phyloP scores from a whole-genome alignment of 2,113 vertebrate species.

The Charina bottae region DNA sequence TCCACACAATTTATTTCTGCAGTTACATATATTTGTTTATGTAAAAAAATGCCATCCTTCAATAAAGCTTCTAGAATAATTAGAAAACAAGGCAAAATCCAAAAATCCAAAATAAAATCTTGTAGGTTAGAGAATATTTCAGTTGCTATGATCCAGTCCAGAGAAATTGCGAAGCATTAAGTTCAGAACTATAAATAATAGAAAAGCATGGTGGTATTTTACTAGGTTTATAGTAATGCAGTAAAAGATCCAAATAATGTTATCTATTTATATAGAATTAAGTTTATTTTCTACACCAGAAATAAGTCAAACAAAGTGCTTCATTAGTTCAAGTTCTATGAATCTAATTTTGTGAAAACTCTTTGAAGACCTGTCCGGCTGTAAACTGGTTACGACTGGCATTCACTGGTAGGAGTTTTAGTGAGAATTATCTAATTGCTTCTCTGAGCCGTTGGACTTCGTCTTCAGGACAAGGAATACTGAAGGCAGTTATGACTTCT shows the following conservation, averaged over 20 bases:
- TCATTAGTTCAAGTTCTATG: not conserved
- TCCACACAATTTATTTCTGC: constrained; percentile 11
- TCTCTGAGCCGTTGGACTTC: not conserved
- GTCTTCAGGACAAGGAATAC: not conserved
- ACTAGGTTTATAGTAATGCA: not conserved
- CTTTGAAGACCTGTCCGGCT: not conserved
- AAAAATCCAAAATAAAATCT: not conserved
- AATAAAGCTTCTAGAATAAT: not conserved
- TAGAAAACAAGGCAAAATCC: not conserved
- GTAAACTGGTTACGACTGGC: not conserved
- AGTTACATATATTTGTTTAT: not conserved
- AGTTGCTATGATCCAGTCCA: not conserved
- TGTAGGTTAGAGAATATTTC: not conserved
- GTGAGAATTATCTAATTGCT: not conserved
- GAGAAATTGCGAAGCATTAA: constrained; percentile 15
- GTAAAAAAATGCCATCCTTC: not conserved
- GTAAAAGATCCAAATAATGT: not conserved
- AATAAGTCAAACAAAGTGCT: not conserved
- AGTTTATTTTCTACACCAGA: not conserved
- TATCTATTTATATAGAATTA: not conserved
- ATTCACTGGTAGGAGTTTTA: not conserved
- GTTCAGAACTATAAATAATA: not conserved
- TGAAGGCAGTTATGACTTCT: not conserved
- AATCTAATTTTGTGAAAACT: not conserved
- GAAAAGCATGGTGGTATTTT: not conserved